Conservation (phyloP, 2,797 vertebrate species). For the Melanotaenia pygmaea region DNA sequence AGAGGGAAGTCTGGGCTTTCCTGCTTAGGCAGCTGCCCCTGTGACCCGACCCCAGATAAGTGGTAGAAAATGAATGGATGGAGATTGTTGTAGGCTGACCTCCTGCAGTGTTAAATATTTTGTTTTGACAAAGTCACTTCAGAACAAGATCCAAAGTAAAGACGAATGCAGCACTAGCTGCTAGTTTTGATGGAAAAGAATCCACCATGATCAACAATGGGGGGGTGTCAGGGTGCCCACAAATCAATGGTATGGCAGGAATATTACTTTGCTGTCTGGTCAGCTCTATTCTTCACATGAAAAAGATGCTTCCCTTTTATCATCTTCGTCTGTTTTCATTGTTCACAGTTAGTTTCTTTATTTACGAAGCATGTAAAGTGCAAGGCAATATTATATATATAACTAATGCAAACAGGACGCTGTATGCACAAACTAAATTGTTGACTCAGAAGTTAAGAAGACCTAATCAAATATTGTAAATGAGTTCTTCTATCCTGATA, state of each 20-base stretch:
- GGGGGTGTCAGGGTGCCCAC: conserved; percentile 16
- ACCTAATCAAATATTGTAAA: neutral
- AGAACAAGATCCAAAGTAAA: conserved; percentile 1
- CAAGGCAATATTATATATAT: conserved; percentile 15
- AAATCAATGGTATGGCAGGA: conserved; percentile 28
- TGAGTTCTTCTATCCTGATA: neutral
- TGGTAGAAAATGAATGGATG: too few relatives aligned
- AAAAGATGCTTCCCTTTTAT: conserved; percentile 46
- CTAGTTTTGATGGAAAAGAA: conserved; percentile 47
- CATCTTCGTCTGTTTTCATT: neutral
- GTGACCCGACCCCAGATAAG: too few relatives aligned
- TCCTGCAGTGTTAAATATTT: neutral
- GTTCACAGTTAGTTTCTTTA: conserved; percentile 8
- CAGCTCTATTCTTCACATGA: conserved; percentile 20
- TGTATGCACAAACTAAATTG: conserved; percentile 10
- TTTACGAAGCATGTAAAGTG: conserved; percentile 6
- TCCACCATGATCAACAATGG: conserved; percentile 33
- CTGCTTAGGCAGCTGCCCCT: too few relatives aligned
- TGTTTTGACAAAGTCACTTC: conserved; percentile 8
- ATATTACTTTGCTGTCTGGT: too few relatives aligned
- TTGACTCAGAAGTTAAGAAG: conserved; percentile 19
- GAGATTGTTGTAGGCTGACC: neutral
- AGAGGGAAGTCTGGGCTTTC: too few relatives aligned
- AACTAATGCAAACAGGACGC: conserved; percentile 38
- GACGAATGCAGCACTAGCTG: neutral